Conservation (phyloP, 2,888 invertebrate genomes). For the Orthonevra nobilis region DNA sequence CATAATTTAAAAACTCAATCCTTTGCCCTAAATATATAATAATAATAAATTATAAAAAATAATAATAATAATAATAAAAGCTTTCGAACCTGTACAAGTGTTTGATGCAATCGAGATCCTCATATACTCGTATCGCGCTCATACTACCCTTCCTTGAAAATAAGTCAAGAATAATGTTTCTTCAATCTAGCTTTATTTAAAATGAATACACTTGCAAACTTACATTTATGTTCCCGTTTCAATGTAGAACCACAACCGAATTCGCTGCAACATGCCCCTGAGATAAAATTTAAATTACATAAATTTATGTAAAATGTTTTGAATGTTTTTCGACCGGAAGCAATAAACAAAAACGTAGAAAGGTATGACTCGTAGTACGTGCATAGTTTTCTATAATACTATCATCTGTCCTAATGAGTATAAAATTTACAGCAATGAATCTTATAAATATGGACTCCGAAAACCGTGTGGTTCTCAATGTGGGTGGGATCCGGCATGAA, state of each 20-base stretch:
- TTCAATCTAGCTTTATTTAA: too few relatives aligned
- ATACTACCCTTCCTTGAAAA: too few relatives aligned
- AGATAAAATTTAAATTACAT: conserved; percentile 67
- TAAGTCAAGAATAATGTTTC: too few relatives aligned
- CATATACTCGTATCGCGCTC: too few relatives aligned
- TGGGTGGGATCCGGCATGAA: conserved; percentile 98
- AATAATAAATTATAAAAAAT: too few relatives aligned
- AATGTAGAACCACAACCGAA: conserved; percentile 50
- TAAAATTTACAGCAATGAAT: conserved; percentile 85
- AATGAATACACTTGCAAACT: too few relatives aligned
- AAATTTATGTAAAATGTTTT: conserved; percentile 60
- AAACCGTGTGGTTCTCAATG: conserved; percentile 99
- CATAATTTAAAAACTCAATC: too few relatives aligned
- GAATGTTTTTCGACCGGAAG: conserved; percentile 43
- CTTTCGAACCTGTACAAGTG: too few relatives aligned
- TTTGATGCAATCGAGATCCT: too few relatives aligned
- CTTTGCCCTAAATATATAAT: too few relatives aligned
- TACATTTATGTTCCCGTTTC: neutral
- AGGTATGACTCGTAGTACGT: conserved; percentile 65
- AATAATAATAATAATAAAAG: too few relatives aligned
- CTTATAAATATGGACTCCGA: conserved; percentile 97
- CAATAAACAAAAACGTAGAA: conserved; percentile 36
- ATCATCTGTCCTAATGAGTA: conserved; percentile 7
- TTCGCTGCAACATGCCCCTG: conserved; percentile 50
- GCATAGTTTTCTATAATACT: conserved; percentile 8